phyloP scores from a whole-genome alignment of 2,888 invertebrate species.

The Trissoscelio sp. region DNA sequence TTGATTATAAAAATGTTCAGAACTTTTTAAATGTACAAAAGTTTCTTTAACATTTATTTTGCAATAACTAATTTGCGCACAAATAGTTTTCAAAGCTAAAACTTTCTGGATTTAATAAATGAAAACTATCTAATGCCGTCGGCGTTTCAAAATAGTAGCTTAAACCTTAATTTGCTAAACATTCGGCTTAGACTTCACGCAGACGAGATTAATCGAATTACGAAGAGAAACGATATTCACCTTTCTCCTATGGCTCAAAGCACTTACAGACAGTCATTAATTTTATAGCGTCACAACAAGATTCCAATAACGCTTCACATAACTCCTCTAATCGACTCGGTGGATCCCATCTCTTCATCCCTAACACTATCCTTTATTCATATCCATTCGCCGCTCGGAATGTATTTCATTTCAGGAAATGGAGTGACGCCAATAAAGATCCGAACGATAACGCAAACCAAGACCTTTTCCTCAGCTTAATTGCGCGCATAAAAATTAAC shows the following conservation, averaged over 20 bases:
- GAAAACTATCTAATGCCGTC: not conserved
- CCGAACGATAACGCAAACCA: constrained; percentile 37
- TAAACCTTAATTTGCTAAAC: constrained; percentile 17
- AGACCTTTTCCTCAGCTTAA: constrained; percentile 21
- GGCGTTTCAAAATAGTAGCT: not conserved
- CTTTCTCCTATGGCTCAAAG: constrained; percentile 28
- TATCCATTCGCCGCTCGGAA: constrained; percentile 46
- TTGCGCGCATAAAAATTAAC: constrained; percentile 39
- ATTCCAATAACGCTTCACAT: constrained; percentile 77
- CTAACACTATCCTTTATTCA: constrained; percentile 62
- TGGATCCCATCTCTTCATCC: constrained; percentile 69
- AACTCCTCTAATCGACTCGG: constrained; percentile 73
- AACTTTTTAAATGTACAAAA: not conserved
- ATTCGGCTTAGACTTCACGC: constrained; percentile 21
- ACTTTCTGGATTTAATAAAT: not conserved
- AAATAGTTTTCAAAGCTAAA: not conserved
- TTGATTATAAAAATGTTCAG: not conserved
- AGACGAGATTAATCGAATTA: constrained; percentile 47
- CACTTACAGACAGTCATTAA: constrained; percentile 76
- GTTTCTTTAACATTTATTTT: no score
- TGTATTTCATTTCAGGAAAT: constrained; percentile 56
- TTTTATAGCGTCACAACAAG: constrained; percentile 75
- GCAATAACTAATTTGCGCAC: not conserved
- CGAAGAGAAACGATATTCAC: constrained; percentile 53
- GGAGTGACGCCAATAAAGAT: constrained; percentile 53